phyloP scores from a whole-genome alignment of 2,797 vertebrate genomes.

The Karalla daura region DNA sequence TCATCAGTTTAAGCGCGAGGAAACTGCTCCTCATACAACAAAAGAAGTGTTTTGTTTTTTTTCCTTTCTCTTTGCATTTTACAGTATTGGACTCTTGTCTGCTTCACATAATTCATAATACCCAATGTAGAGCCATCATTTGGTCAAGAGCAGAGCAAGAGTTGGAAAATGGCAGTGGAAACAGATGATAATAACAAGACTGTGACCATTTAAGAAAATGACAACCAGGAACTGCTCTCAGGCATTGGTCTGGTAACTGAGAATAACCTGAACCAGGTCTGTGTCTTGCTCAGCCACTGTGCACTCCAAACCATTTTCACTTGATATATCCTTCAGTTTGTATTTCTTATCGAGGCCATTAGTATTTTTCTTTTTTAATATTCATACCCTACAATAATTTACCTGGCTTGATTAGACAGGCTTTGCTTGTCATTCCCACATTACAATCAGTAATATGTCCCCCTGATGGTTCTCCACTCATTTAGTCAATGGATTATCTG shows the following conservation, averaged over 20 bases:
- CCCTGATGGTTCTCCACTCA: no score
- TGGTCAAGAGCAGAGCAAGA: conserved; percentile 22
- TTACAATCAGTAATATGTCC: no score
- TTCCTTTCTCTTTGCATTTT: conserved; percentile 49
- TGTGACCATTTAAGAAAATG: conserved; percentile 41
- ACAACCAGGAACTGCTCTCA: conserved; percentile 9
- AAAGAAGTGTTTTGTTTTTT: conserved; percentile 41
- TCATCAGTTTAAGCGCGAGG: conserved; percentile 53
- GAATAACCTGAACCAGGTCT: conserved; percentile 36
- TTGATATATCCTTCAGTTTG: neutral
- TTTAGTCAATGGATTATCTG: no score
- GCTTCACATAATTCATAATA: conserved; percentile 36
- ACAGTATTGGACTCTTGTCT: conserved; percentile 46
- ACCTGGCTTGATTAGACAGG: no score
- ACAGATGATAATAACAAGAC: conserved; percentile 29
- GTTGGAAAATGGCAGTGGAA: conserved; percentile 9
- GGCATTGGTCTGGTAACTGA: conserved; percentile 35
- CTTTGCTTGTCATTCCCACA: no score
- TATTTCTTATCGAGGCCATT: conserved; percentile 26
- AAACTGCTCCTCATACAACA: conserved; percentile 44
- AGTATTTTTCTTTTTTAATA: no score
- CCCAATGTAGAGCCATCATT: conserved; percentile 14
- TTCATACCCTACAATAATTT: no score
- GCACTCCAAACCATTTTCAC: conserved; percentile 22
- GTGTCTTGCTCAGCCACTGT: neutral